Percentiles rank a stretch among this genome's conserved stretches.
These are phyloP conservation scores for Pogonus chalceus DNA, from an alignment of 1,140 invertebrate species.

Conservation along the genomic window DNA sequence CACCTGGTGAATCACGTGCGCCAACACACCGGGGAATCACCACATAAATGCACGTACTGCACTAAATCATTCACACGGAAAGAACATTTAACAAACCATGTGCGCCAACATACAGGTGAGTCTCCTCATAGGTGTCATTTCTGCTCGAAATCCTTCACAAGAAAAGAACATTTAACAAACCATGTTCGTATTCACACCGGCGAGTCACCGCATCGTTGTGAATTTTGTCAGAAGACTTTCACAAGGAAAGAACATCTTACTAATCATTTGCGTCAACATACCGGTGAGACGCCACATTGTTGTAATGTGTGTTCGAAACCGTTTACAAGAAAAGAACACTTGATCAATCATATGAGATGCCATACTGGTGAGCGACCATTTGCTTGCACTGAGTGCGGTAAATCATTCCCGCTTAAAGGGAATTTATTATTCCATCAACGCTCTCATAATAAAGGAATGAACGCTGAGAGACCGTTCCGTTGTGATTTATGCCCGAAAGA, in stretches of 20 bases:
- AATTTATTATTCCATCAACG: slow-evolving; percentile 92
- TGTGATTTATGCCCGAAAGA: slow-evolving; percentile 95
- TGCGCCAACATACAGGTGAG: slow-evolving; percentile 64
- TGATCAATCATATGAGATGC: slow-evolving; percentile 66
- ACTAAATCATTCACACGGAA: slow-evolving; percentile 78
- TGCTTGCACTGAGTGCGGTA: slow-evolving; percentile 72
- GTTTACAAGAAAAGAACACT: slow-evolving; percentile 58
- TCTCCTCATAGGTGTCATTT: slow-evolving; percentile 72
- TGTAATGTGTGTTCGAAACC: slow-evolving; percentile 61
- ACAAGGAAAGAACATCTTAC: slow-evolving; percentile 72
- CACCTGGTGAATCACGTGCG: slow-evolving; percentile 58
- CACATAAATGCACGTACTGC: slow-evolving; percentile 62
- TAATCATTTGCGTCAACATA: slow-evolving; percentile 61
- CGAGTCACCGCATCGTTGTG: slow-evolving; percentile 69
- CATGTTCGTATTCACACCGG: slow-evolving; percentile 62
- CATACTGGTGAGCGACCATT: slow-evolving; percentile 84
- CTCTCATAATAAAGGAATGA: slow-evolving; percentile 78
- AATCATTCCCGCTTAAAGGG: slow-evolving; percentile 76
- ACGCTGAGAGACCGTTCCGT: slow-evolving; percentile 81
- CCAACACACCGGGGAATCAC: slow-evolving; percentile 70
- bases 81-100: slow-evolving; percentile 84
- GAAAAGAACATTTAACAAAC: slow-evolving; percentile 71
- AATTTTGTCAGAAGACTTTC: slow-evolving; percentile 71
- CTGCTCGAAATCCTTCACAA: slow-evolving; percentile 75
- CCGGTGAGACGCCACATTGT: slow-evolving; percentile 61